These are phyloP conservation scores for Caenorhabditis afra DNA, from an alignment of 2,888 invertebrate species.

Conservation along the genomic window DNA sequence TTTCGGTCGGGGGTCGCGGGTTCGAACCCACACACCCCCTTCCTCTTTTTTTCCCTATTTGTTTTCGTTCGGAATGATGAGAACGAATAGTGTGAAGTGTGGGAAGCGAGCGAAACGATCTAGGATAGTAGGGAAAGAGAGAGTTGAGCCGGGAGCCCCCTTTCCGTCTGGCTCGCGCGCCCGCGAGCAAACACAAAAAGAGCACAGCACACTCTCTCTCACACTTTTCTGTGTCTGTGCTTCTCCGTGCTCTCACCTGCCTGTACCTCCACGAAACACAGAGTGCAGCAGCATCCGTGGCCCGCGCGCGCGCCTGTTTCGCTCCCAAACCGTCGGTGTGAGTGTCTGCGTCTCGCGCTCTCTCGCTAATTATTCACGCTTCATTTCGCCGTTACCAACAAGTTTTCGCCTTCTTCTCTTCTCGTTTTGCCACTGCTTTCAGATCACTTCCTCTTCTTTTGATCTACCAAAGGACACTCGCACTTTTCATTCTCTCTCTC, in stretches of 20 bases:
- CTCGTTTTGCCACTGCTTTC: not conserved
- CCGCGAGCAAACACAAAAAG: conserved; percentile 28
- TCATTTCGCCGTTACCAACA: conserved; percentile 17
- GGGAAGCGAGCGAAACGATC: too few relatives aligned
- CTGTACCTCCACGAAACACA: not conserved
- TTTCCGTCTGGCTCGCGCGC: conserved; percentile 23
- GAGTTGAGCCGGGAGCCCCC: conserved; percentile 12
- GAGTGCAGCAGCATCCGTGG: too few relatives aligned
- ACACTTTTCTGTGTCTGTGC: conserved; percentile 16
- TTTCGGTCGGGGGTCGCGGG: too few relatives aligned
- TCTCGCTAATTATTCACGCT: conserved; percentile 54
- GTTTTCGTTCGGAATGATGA: too few relatives aligned
- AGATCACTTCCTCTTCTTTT: not conserved
- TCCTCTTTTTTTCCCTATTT: too few relatives aligned
- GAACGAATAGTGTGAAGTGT: too few relatives aligned
- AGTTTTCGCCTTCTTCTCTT: conserved; percentile 13
- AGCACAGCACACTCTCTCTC: conserved; percentile 9
- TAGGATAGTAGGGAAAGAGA: too few relatives aligned
- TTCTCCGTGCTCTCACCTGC: conserved; percentile 5
- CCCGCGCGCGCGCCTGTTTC: conserved; percentile 38
- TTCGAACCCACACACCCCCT: too few relatives aligned
- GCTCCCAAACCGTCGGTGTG: conserved; percentile 35
- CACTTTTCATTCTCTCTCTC: not conserved
- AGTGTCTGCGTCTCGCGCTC: conserved; percentile 26
- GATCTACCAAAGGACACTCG: not conserved